phyloP scores from a whole-genome alignment of 2,888 invertebrate genomes.

The Ophion ventricosus region DNA sequence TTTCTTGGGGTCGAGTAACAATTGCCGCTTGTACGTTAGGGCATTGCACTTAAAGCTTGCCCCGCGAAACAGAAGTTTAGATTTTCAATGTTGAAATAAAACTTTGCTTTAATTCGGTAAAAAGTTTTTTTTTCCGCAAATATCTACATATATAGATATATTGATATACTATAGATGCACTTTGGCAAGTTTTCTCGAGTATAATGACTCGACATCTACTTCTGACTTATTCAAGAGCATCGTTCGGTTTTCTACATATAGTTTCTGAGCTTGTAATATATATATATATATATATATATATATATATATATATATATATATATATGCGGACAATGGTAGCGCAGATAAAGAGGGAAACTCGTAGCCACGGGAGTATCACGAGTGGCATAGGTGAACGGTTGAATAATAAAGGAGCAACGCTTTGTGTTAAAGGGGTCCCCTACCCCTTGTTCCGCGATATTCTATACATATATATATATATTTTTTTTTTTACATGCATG shows the following conservation, averaged over 20 bases:
- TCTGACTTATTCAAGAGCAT: constrained; percentile 61
- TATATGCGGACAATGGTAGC: neutral
- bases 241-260: constrained; percentile 31
- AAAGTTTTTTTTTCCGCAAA: neutral
- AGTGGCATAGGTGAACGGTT: constrained; percentile 49
- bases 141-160: neutral
- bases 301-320: constrained; percentile 1
- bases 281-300: neutral
- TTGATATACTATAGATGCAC: constrained; percentile 2
- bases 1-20: neutral
- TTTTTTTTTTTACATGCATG: constrained; percentile 12
- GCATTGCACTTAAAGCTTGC: constrained; percentile 19
- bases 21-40: neutral
- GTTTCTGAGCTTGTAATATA: neutral
- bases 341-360: constrained; percentile 55
- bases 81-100: neutral
- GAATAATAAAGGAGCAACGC: constrained; percentile 58
- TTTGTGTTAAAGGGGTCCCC: constrained; percentile 58
- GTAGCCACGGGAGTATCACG: constrained; percentile 20
- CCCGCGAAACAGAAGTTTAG: neutral
- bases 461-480: neutral
- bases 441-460: constrained; percentile 48
- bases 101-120: constrained; percentile 1
- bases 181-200: constrained; percentile 47
- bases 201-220: constrained; percentile 61